Base-by-base conservation (phyloP, 1,140 invertebrate species). In the Euura lappo region DNA sequence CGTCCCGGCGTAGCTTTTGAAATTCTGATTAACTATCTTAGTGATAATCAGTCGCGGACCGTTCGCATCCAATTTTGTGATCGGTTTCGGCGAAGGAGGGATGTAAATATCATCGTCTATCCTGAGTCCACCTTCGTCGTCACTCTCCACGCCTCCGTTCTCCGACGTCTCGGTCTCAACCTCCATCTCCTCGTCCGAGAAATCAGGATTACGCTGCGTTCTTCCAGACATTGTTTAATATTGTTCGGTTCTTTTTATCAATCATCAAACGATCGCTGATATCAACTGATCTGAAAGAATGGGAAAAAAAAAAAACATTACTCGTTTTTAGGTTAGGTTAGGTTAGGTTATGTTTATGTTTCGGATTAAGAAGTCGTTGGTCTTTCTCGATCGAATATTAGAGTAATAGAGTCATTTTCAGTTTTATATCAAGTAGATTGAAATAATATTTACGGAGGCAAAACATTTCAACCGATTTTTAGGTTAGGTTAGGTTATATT, bases 1-100 rank as follows among this genome's bases (percentile, higher is more conserved):
- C 67, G 90, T 90, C 1, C 95, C 96, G 73, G 94, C 97, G 85
- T 99, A 99, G 82, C 98, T 99, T 89, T 99, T 99, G 84, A 99
- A 99, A 87, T 99, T 98, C 45, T 92, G 89, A 86, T 98, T 98
- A 0, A 93, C 92, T 79, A 99, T 99, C 76, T 97, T 92, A 1
- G 93, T 93, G 45, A 99, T 99, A 65, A 99, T 93, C 43, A 99
- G 86, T 10, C 98, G 89, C 6, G 95, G 93, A 0, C 92, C 95
- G 28, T 84, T 90, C n/a, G 87, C 89, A 75, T 94, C 92, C 77
- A 91, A 90, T 43, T 92, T 92, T 51, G 90, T 89, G n/a, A 92
- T 89, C 6, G 92, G 90, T 72, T 90, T 91, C n/a, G 93, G 91
- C 6, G 94, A 92, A 4, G 95, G 94, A n/a, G 96, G 95, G 74